Conservation (phyloP, 2,888 invertebrate species). For the Thera britannica region DNA sequence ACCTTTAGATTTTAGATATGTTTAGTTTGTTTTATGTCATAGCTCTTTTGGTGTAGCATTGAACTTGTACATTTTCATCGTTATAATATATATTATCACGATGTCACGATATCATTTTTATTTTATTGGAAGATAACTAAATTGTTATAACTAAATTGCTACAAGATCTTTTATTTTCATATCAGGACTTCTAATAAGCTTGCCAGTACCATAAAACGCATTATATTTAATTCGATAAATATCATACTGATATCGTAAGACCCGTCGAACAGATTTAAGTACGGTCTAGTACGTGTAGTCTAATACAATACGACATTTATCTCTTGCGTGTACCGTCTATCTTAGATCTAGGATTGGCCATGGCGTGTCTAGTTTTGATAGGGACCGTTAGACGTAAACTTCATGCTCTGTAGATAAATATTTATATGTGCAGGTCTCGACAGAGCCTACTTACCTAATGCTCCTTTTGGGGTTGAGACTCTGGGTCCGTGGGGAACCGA, state of each 20-base stretch:
- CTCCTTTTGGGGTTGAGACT: no score
- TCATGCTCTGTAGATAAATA: not conserved
- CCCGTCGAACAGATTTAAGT: slow-evolving; percentile 44
- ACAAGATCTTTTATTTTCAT: not conserved
- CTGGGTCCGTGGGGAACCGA: no score
- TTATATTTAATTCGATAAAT: not conserved
- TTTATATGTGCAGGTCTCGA: not conserved
- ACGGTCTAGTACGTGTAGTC: slow-evolving; percentile 42
- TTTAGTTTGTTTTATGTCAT: not conserved
- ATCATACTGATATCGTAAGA: slow-evolving; percentile 11
- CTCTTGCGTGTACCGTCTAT: slow-evolving; percentile 37
- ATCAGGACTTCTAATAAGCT: not conserved
- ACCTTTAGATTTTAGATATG: not conserved
- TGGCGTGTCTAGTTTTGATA: slow-evolving; percentile 46
- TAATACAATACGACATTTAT: slow-evolving; percentile 48
- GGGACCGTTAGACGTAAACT: not conserved
- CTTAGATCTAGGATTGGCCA: slow-evolving; percentile 40
- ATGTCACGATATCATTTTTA: not conserved
- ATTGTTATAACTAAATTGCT: not conserved
- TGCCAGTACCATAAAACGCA: not conserved
- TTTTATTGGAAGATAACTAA: not conserved
- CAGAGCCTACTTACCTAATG: no score
- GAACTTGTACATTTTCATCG: not conserved
- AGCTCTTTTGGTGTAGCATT: no score
- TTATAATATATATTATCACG: no score